Evolutionary conservation across 2,888 invertebrate genomes (phyloP).

Genomic region (Melieria omissa): DNA sequence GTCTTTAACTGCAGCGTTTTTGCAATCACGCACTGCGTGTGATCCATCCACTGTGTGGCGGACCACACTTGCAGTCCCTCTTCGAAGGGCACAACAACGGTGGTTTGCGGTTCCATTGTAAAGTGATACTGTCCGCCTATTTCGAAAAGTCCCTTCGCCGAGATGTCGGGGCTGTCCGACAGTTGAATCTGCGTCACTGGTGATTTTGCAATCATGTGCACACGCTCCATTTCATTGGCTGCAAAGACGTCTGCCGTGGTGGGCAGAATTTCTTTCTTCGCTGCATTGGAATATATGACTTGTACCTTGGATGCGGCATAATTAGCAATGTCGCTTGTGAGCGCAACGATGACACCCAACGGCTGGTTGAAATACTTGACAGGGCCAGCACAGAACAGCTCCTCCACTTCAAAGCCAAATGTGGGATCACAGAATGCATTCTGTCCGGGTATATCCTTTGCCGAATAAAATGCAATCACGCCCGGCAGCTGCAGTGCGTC

Average conservation of each 20-base stretch:
- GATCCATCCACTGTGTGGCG: conserved; percentile 73
- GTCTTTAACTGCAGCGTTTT: conserved; percentile 70
- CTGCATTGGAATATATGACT: conserved; percentile 65
- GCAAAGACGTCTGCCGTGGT: conserved; percentile 44
- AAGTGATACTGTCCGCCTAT: conserved; percentile 77
- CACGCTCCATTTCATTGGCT: conserved; percentile 38
- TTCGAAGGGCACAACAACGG: conserved; percentile 75
- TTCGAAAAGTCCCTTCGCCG: conserved; percentile 68
- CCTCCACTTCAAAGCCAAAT: conserved; percentile 65
- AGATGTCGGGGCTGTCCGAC: conserved; percentile 31
- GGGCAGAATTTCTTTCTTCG: conserved; percentile 36
- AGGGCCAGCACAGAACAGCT: conserved; percentile 56
- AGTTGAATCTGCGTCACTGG: conserved; percentile 37
- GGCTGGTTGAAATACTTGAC: conserved; percentile 76
- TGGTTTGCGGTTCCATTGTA: conserved; percentile 78
- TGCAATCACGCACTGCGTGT: conserved; percentile 71
- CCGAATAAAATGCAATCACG: conserved; percentile 72
- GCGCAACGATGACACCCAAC: conserved; percentile 78
- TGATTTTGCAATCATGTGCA: conserved; percentile 37
- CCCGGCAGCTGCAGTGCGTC: conserved; percentile 73
- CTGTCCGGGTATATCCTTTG: conserved; percentile 75
- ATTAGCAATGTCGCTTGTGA: conserved; percentile 70
- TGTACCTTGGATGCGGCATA: conserved; percentile 70
- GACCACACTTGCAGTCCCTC: conserved; percentile 76
- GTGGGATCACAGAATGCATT: conserved; percentile 68